Conservation (phyloP, 30 jellyfish, hydroid and myxozoan species). For the Hydractinia echinata region DNA sequence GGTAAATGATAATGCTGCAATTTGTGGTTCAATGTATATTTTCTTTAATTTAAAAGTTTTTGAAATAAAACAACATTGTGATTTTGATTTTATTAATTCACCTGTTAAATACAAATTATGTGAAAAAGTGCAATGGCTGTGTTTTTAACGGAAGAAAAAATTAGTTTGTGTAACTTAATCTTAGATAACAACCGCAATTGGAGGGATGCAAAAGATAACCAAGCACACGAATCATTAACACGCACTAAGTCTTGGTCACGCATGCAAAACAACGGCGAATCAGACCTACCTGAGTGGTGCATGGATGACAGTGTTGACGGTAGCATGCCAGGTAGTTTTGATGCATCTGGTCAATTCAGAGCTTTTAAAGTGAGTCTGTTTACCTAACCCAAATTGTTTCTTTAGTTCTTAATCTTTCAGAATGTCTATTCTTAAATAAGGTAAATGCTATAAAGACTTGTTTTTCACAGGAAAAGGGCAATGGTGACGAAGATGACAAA, state of each 20-base stretch:
- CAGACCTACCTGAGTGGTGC: constrained; percentile 96
- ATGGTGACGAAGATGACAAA: too few relatives aligned
- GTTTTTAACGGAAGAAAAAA: neutral
- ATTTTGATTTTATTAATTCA: too few relatives aligned
- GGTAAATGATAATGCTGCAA: too few relatives aligned
- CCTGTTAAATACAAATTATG: too few relatives aligned
- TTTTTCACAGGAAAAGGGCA: too few relatives aligned
- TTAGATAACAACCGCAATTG: constrained; percentile 42
- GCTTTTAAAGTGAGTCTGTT: constrained; percentile 40
- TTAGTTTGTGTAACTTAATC: neutral
- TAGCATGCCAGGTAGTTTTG: constrained; percentile 85
- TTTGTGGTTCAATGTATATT: too few relatives aligned
- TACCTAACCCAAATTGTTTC: too few relatives aligned
- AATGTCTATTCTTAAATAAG: too few relatives aligned
- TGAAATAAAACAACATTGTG: too few relatives aligned
- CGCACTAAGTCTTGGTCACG: constrained; percentile 68
- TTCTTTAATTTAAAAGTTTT: too few relatives aligned
- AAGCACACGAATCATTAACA: constrained; percentile 38
- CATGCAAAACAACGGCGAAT: constrained; percentile 44
- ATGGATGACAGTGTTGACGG: constrained; percentile 65
- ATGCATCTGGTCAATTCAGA: constrained; percentile 84
- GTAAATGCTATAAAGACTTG: too few relatives aligned
- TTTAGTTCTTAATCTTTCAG: too few relatives aligned
- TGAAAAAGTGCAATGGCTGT: neutral
- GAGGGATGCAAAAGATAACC: constrained; percentile 35